Evolutionary conservation across 2,888 invertebrate genomes (phyloP).

Genomic region (Stictocephala bisonia): DNA sequence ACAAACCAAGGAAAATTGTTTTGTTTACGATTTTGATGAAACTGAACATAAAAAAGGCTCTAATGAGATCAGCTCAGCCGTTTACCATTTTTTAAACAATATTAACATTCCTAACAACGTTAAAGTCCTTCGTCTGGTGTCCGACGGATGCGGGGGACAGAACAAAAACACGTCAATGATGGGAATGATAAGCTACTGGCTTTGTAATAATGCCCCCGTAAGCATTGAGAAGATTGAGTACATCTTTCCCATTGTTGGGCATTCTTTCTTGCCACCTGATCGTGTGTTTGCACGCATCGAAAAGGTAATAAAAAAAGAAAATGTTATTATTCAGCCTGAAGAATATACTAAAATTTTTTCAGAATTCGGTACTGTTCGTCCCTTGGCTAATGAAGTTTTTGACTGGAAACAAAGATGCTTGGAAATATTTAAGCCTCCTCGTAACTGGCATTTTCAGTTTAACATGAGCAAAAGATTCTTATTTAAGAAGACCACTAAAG

Average conservation of each 20-base stretch:
- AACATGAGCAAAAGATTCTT: slow-evolving; percentile 14
- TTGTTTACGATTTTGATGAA: slow-evolving; percentile 4
- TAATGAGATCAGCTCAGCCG: background rate
- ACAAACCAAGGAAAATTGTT: slow-evolving; percentile 20
- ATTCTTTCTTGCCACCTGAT: slow-evolving; percentile 52
- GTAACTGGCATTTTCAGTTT: slow-evolving; percentile 34
- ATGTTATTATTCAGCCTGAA: slow-evolving; percentile 45
- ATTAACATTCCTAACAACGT: slow-evolving; percentile 18
- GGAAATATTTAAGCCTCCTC: background rate
- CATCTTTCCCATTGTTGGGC: slow-evolving; percentile 42
- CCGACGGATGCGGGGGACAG: slow-evolving; percentile 53
- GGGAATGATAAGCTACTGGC: slow-evolving; percentile 47
- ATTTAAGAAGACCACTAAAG: background rate
- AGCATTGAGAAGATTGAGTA: background rate
- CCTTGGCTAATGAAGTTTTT: background rate
- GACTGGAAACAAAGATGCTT: background rate
- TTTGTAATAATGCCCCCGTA: slow-evolving; percentile 31
- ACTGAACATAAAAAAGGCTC: background rate
- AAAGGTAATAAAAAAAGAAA: slow-evolving; percentile 46
- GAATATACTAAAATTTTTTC: slow-evolving; percentile 41
- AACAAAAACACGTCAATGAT: slow-evolving; percentile 53
- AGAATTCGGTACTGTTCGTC: background rate
- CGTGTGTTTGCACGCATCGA: slow-evolving; percentile 51
- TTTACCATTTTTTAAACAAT: slow-evolving; percentile 8
- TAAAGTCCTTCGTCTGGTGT: slow-evolving; percentile 44